Conservation (phyloP, 2,888 invertebrate genomes). For the Eupithecia inturbata region DNA sequence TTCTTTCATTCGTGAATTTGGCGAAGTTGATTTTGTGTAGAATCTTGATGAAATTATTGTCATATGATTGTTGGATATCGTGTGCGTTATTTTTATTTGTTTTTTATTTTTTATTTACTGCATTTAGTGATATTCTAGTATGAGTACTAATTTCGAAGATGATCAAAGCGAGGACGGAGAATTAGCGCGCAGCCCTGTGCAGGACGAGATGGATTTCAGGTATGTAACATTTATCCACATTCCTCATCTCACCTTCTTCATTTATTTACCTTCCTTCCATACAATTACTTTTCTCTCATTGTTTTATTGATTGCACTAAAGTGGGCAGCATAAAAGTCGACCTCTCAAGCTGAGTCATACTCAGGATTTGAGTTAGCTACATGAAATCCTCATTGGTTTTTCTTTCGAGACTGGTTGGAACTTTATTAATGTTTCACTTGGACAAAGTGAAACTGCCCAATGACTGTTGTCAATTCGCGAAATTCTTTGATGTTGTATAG, state of each 20-base stretch:
- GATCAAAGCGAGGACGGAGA: constrained; percentile 94
- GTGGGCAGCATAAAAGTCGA: neutral
- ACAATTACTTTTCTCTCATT: neutral
- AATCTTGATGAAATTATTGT: constrained; percentile 17
- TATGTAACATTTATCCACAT: constrained; percentile 47
- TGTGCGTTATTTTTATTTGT: constrained; percentile 37
- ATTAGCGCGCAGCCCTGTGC: constrained; percentile 89
- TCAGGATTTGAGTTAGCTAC: neutral
- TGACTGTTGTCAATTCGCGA: neutral
- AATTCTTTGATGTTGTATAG: neutral
- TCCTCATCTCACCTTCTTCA: no score
- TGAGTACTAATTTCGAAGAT: constrained; percentile 85
- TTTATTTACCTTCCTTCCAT: no score
- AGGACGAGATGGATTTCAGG: constrained; percentile 84
- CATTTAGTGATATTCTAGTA: constrained; percentile 52
- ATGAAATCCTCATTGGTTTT: neutral
- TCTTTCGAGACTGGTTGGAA: neutral
- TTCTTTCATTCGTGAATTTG: neutral
- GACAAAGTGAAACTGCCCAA: neutral
- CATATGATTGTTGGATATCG: constrained; percentile 26
- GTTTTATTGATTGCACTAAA: neutral
- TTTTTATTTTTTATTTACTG: constrained; percentile 33
- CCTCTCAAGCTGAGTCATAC: neutral
- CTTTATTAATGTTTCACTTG: neutral
- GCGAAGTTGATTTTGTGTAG: constrained; percentile 24